Conservation (phyloP, 2,113 vertebrate species). For the Egretta garzetta region DNA sequence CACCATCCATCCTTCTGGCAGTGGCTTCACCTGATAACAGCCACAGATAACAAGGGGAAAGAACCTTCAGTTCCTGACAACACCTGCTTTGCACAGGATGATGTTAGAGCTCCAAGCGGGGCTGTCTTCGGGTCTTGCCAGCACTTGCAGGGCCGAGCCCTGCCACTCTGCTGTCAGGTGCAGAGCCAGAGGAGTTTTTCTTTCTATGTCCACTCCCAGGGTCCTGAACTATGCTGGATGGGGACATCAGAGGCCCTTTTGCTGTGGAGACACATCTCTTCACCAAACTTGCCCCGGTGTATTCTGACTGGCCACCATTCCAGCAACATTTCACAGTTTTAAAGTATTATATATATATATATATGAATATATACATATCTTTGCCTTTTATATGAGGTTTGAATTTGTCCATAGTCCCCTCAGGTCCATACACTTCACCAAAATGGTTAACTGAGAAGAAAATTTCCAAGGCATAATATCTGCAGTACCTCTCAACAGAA, state of each 20-base stretch:
- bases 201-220: not conserved
- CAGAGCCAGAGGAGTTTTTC: not conserved
- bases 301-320: not conserved
- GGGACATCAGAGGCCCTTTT: not conserved
- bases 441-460: not conserved
- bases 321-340: not conserved
- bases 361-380: no score
- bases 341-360: not conserved
- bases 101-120: not conserved
- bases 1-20: not conserved
- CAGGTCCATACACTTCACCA: not conserved
- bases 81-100: slow-evolving; percentile 27
- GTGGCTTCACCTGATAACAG: slow-evolving; percentile 14
- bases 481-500: not conserved
- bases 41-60: not conserved
- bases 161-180: not conserved
- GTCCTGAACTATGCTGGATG: not conserved
- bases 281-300: not conserved
- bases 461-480: not conserved
- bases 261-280: not conserved
- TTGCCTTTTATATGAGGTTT: not conserved
- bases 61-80: not conserved
- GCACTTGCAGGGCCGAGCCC: fast-evolving
- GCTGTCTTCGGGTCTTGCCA: not conserved
- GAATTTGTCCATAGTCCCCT: not conserved